Evolutionary conservation across 2,888 invertebrate species (phyloP).

Genomic region (Caenorhabditis sp.): DNA sequence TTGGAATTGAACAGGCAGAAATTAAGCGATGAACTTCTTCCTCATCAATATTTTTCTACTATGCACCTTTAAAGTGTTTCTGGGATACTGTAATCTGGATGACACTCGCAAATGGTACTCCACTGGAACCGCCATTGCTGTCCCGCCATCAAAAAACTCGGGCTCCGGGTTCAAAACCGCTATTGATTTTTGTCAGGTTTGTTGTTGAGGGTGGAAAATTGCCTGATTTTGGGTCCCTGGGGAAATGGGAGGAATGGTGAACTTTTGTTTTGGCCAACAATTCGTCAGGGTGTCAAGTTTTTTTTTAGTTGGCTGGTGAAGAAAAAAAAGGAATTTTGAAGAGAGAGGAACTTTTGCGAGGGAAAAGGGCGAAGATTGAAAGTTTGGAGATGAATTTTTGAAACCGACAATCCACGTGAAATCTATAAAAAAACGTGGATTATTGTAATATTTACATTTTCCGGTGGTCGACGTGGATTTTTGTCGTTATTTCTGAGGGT

Average conservation of each 20-base stretch:
- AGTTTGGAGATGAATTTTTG: too few species aligned
- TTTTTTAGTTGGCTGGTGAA: too few species aligned
- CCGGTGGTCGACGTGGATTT: too few species aligned
- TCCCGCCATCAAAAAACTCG: neutral
- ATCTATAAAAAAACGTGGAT: too few species aligned
- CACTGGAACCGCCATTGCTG: slow-evolving; percentile 5
- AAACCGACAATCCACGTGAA: too few species aligned
- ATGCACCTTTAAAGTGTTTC: too few species aligned
- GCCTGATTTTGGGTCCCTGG: neutral
- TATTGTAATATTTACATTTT: too few species aligned
- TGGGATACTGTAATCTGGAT: neutral
- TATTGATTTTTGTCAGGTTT: slow-evolving; percentile 46
- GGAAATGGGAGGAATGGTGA: neutral
- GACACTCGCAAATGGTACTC: slow-evolving; percentile 30
- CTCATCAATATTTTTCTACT: neutral
- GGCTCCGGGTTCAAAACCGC: slow-evolving; percentile 24
- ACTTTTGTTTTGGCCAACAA: neutral
- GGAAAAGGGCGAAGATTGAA: neutral
- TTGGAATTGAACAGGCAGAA: too few species aligned
- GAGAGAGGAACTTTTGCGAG: neutral
- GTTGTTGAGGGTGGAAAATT: slow-evolving; percentile 2
- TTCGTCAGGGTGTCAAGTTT: neutral
- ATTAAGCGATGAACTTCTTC: too few species aligned
- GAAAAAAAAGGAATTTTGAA: too few species aligned
- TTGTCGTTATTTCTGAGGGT: too few species aligned